Evolutionary conservation across 1,140 invertebrate genomes (phyloP).

Genomic region (Lepidurus arcticus): DNA sequence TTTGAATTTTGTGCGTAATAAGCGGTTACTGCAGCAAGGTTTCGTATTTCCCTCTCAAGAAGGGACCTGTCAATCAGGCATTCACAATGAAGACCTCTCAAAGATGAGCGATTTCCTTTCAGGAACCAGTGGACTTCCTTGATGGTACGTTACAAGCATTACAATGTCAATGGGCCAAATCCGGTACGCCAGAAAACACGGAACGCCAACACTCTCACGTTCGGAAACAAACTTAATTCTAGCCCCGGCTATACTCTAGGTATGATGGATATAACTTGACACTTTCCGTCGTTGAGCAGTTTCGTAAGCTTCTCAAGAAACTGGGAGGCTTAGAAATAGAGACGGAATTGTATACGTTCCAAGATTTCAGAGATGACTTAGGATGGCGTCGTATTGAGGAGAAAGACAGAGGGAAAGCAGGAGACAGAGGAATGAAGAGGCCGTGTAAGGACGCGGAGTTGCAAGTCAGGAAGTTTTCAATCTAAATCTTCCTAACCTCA

Average conservation of each 20-base stretch:
- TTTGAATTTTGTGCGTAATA: conserved; percentile 5
- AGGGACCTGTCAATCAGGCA: conserved; percentile 8
- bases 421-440: neutral
- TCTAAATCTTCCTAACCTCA: conserved; percentile 18
- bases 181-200: neutral
- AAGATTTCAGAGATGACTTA: neutral
- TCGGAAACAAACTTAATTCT: neutral
- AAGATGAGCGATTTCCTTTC: conserved; percentile 18
- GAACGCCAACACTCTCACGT: neutral
- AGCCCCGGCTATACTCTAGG: neutral
- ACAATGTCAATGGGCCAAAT: neutral
- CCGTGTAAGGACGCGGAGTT: conserved; percentile 13
- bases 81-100: conserved; percentile 6
- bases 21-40: neutral
- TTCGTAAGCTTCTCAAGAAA: neutral
- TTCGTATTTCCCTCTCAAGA: conserved; percentile 18
- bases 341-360: neutral
- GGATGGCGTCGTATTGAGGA: neutral
- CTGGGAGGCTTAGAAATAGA: neutral
- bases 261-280: conserved; percentile 19
- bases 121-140: conserved; percentile 15
- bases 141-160: neutral
- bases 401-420: neutral
- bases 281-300: neutral
- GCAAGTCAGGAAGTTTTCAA: conserved; percentile 13